Conservation (phyloP, 2,888 invertebrate species). For the Diplolepis rosae region DNA sequence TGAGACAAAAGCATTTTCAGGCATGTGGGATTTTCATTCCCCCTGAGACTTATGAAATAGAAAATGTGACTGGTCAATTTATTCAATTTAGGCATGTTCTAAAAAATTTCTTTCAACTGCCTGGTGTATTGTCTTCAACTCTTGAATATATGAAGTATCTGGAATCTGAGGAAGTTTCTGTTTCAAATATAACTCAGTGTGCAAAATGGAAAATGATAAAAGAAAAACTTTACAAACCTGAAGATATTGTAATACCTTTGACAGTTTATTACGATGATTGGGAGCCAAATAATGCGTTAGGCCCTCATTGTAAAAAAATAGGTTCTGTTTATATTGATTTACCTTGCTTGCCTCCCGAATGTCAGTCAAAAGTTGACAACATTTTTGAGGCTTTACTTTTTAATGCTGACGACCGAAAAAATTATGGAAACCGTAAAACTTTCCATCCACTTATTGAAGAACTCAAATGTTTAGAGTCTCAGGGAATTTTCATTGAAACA, state of each 20-base stretch:
- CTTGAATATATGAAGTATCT: slow-evolving; percentile 27
- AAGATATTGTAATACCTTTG: slow-evolving; percentile 37
- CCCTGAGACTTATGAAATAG: not conserved
- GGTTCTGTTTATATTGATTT: slow-evolving; percentile 47
- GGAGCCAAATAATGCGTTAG: slow-evolving; percentile 34
- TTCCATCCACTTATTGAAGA: slow-evolving; percentile 41
- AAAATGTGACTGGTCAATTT: slow-evolving; percentile 33
- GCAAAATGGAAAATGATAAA: slow-evolving; percentile 35
- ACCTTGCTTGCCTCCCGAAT: slow-evolving; percentile 40
- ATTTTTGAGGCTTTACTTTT: slow-evolving; percentile 40
- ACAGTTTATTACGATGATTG: slow-evolving; percentile 37
- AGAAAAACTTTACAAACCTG: slow-evolving; percentile 20
- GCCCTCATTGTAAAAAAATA: slow-evolving; percentile 30
- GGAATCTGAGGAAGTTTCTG: slow-evolving; percentile 1
- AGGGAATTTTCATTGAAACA: slow-evolving; percentile 35
- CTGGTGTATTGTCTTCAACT: slow-evolving; percentile 31
- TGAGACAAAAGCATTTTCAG: slow-evolving; percentile 24
- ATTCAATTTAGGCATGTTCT: slow-evolving; percentile 35
- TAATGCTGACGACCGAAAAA: slow-evolving; percentile 34
- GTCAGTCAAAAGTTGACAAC: slow-evolving; percentile 35
- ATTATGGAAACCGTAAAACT: slow-evolving; percentile 28
- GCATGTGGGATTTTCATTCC: not conserved
- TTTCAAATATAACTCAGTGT: slow-evolving; percentile 39
- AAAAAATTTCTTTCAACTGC: slow-evolving; percentile 37
- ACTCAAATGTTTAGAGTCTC: slow-evolving; percentile 39